phyloP scores from a whole-genome alignment of 2,888 invertebrate species.

The Leucania comma region DNA sequence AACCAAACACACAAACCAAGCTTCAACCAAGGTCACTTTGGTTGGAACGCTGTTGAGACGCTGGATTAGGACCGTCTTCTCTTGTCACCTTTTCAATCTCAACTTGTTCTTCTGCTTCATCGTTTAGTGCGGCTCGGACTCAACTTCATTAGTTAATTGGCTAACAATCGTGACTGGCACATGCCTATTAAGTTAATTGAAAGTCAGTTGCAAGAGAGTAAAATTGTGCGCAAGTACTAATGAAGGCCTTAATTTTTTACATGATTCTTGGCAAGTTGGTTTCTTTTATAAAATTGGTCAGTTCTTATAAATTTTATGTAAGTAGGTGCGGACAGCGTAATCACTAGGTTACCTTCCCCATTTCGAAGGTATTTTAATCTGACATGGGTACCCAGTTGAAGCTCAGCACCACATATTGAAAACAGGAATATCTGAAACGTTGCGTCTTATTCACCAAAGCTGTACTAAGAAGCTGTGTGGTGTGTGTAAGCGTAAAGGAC shows the following conservation, averaged over 20 bases:
- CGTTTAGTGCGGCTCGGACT: conserved; percentile 37
- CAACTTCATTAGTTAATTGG: conserved; percentile 77
- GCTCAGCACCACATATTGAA: no score
- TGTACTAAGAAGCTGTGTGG: background rate
- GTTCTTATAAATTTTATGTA: background rate
- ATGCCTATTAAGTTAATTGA: conserved; percentile 73
- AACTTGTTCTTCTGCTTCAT: conserved; percentile 18
- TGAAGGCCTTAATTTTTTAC: conserved; percentile 38
- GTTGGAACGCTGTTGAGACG: no score
- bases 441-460: background rate
- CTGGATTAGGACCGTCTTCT: no score
- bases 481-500: background rate
- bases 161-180: conserved; percentile 68
- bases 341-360: no score
- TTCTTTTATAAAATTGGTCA: background rate
- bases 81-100: no score
- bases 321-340: no score
- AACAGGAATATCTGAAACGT: background rate
- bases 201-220: conserved; percentile 65
- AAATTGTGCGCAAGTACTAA: conserved; percentile 57
- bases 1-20: no score
- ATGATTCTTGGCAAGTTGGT: background rate
- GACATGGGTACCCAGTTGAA: no score
- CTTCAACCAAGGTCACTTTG: no score
- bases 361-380: no score